These are phyloP conservation scores for Euspilapteryx auroguttella DNA, from an alignment of 2,888 invertebrate genomes.

Conservation along the genomic window DNA sequence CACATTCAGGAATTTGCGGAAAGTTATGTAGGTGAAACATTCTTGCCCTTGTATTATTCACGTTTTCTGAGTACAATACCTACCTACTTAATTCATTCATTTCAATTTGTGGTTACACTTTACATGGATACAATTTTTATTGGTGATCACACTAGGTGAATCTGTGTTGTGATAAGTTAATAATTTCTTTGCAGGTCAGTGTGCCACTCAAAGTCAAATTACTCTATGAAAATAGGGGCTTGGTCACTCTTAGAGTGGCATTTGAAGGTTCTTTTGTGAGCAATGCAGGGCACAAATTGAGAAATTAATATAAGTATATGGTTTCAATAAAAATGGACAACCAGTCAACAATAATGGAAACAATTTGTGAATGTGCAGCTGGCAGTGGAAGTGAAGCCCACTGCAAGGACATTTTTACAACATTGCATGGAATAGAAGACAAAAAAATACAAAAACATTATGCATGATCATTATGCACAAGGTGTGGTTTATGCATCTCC, in stretches of 20 bases:
- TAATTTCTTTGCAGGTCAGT: not conserved
- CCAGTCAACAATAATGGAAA: not conserved
- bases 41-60: no score
- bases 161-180: no score
- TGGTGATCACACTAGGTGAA: no score
- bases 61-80: no score
- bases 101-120: no score
- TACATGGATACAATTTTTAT: no score
- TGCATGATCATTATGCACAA: not conserved
- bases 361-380: slow-evolving; percentile 1
- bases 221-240: not conserved
- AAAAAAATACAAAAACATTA: not conserved
- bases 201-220: not conserved
- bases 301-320: slow-evolving; percentile 1
- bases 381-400: slow-evolving; percentile 1
- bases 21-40: no score
- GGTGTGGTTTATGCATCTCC: no score
- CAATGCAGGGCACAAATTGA: slow-evolving; percentile 2
- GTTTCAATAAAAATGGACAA: not conserved
- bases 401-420: not conserved
- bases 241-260: not conserved
- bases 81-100: no score
- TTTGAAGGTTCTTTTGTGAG: not conserved
- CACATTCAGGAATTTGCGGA: no score
- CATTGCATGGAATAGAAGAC: slow-evolving; percentile 1